Evolutionary conservation across 2,113 vertebrate genomes (phyloP).

Genomic region (Eulemur macaco): DNA sequence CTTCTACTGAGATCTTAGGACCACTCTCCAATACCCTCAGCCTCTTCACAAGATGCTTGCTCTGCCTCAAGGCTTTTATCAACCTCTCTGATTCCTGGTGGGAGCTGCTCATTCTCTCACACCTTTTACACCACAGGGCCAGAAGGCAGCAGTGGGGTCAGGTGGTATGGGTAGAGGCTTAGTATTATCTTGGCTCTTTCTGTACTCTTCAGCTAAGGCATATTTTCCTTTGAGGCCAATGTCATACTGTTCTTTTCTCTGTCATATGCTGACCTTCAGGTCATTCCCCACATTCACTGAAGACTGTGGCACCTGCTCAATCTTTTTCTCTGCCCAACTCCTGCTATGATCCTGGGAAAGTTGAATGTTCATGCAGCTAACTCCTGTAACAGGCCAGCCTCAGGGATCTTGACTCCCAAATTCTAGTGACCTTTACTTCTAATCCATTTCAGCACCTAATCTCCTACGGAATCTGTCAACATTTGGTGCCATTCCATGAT

Average conservation of each 20-base stretch:
- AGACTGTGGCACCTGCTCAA: background rate
- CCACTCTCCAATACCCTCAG: background rate
- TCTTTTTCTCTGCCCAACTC: background rate
- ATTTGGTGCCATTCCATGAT: background rate
- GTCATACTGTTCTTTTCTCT: background rate
- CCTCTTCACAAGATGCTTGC: background rate
- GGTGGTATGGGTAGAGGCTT: background rate
- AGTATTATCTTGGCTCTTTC: background rate
- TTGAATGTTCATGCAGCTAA: background rate
- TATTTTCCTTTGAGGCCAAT: background rate
- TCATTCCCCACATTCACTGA: background rate
- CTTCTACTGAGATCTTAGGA: background rate
- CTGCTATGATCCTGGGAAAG: background rate
- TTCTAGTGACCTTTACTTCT: background rate
- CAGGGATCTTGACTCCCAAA: slow-evolving; percentile 3
- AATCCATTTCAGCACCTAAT: background rate
- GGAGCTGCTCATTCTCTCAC: background rate
- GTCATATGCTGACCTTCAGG: background rate
- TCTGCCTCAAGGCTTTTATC: background rate
- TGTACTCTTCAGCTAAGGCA: background rate
- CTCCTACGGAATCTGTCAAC: background rate
- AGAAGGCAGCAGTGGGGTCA: background rate
- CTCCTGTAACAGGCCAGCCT: background rate
- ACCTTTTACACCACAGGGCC: background rate
- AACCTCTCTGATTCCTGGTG: background rate